Percentiles rank a stretch among this genome's conserved stretches.
These are phyloP conservation scores for Matsumurasca onukii DNA, from an alignment of 1,140 invertebrate species.

Conservation along the genomic window DNA sequence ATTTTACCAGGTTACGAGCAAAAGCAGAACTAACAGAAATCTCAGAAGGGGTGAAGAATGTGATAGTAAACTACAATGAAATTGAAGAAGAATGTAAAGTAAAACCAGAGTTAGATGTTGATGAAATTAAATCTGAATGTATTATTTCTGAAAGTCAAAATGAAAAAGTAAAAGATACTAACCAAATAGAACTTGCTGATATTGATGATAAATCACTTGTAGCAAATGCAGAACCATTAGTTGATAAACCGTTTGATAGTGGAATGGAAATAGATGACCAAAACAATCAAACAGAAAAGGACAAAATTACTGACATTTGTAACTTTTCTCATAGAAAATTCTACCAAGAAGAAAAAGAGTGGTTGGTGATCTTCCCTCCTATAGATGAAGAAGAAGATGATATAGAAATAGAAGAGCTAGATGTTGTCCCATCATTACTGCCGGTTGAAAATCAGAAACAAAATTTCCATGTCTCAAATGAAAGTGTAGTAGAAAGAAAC, in stretches of 20 bases:
- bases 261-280: constrained; percentile 2
- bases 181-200: too few relatives aligned
- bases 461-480: not conserved
- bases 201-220: too few relatives aligned
- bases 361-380: not conserved
- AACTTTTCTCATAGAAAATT: constrained; percentile 11
- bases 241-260: not conserved
- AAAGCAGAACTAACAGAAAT: not conserved
- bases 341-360: constrained; percentile 2
- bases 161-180: too few relatives aligned
- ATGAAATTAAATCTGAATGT: not conserved
- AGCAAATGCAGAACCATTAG: too few relatives aligned
- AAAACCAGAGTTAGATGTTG: too few relatives aligned
- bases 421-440: not conserved
- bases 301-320: constrained; percentile 15
- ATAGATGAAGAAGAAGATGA: constrained; percentile 10
- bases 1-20: not conserved
- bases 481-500: not conserved
- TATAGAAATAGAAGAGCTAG: constrained; percentile 20
- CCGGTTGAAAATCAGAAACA: not conserved
- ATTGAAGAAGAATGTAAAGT: not conserved
- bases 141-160: not conserved
- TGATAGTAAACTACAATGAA: not conserved
- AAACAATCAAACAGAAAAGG: not conserved
- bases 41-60: not conserved